phyloP scores from a whole-genome alignment of 2,888 invertebrate species.

The Troilus luridus region DNA sequence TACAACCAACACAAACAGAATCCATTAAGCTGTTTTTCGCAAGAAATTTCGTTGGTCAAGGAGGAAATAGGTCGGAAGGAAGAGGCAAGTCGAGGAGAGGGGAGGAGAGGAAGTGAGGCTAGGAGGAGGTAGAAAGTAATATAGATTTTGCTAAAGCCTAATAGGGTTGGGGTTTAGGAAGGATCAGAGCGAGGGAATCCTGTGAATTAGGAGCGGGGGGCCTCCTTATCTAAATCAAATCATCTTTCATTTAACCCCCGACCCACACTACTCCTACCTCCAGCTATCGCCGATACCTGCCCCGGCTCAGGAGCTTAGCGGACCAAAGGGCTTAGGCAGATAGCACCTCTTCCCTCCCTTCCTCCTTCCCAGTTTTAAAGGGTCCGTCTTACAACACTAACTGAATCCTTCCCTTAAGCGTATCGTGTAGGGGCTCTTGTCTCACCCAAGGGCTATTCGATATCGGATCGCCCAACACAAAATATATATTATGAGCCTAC shows the following conservation, averaged over 20 bases:
- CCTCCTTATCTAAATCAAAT: constrained; percentile 59
- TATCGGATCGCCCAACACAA: too few species aligned
- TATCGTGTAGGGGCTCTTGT: not conserved
- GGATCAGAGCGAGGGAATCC: constrained; percentile 44
- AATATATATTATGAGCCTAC: too few species aligned
- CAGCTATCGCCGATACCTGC: constrained; percentile 41
- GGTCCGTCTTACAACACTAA: constrained; percentile 8
- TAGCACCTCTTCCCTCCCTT: constrained; percentile 8
- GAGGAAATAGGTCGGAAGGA: constrained; percentile 32
- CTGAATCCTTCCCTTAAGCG: constrained; percentile 12
- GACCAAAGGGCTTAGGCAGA: constrained; percentile 35
- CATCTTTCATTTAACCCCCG: constrained; percentile 57
- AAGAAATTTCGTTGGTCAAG: not conserved
- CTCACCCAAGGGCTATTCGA: not conserved
- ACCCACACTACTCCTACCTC: constrained; percentile 51
- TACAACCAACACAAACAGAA: not conserved
- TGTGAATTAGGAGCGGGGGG: constrained; percentile 51
- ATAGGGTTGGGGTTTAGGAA: constrained; percentile 55
- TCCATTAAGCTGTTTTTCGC: too few species aligned
- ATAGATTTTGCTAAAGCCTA: constrained; percentile 59
- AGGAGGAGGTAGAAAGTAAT: constrained; percentile 57
- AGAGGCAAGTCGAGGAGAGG: constrained; percentile 27
- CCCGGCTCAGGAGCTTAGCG: constrained; percentile 25
- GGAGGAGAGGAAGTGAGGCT: not conserved
- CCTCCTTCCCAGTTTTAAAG: not conserved